Conservation (phyloP, 2,888 invertebrate species). For the Deroplatys truncata region DNA sequence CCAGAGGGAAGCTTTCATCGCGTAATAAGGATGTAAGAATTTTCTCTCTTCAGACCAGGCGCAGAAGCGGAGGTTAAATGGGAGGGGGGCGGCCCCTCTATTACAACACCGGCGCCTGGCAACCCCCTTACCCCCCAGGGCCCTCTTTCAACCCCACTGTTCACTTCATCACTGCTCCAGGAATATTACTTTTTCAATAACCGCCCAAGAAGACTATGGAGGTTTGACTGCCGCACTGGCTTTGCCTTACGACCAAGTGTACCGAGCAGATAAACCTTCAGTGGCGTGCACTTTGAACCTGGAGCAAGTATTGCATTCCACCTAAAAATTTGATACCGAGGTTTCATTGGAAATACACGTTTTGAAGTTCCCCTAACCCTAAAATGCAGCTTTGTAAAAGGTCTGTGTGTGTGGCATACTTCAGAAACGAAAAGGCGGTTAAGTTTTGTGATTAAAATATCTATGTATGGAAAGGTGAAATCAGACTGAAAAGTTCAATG, state of each 20-base stretch:
- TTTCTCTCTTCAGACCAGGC: neutral
- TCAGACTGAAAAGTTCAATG: too few relatives aligned
- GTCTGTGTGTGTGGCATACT: too few relatives aligned
- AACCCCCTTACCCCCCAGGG: neutral
- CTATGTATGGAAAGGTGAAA: too few relatives aligned
- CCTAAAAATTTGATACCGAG: too few relatives aligned
- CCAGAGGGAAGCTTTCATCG: neutral
- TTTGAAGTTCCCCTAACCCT: too few relatives aligned
- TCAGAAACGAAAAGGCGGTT: too few relatives aligned
- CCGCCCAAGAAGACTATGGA: neutral
- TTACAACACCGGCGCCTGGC: neutral
- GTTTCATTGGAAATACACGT: too few relatives aligned
- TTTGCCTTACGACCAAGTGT: neutral
- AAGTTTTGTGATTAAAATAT: too few relatives aligned
- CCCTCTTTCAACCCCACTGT: constrained; percentile 3
- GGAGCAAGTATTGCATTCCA: too few relatives aligned
- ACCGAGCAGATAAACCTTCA: neutral
- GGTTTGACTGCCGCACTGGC: too few relatives aligned
- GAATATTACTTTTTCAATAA: constrained; percentile 16
- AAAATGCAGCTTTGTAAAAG: too few relatives aligned
- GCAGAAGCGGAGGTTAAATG: neutral
- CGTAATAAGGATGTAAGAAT: constrained; percentile 7
- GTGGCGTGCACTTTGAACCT: too few relatives aligned
- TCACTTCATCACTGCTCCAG: constrained; percentile 12
- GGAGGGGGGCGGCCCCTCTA: neutral